phyloP scores from a whole-genome alignment of 1,140 invertebrate genomes.

The Coenobita brevimanus region DNA sequence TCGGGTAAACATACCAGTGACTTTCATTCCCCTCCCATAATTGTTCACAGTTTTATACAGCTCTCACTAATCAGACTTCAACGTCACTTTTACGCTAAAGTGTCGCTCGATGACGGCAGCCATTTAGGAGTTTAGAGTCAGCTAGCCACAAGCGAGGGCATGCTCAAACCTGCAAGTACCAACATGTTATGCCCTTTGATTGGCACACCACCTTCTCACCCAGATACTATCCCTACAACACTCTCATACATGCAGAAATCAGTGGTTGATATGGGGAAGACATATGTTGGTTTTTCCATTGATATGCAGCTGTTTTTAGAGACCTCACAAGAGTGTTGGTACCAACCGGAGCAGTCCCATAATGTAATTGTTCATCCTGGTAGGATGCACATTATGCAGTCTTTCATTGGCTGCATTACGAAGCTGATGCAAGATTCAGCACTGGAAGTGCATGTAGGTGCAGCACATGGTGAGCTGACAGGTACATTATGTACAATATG shows the following conservation, averaged over 20 bases:
- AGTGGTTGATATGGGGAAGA: not conserved
- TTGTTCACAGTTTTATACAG: no score
- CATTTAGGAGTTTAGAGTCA: no score
- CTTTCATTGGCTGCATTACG: not conserved
- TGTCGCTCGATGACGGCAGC: no score
- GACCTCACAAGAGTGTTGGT: not conserved
- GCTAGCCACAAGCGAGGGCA: not conserved
- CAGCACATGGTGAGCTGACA: not conserved
- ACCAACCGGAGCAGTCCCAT: not conserved
- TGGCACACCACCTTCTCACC: not conserved
- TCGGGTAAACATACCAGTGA: no score
- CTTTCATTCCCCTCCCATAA: no score
- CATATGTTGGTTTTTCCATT: not conserved
- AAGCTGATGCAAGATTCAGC: no score
- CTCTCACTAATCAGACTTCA: no score
- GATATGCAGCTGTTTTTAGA: not conserved
- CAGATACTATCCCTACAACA: not conserved
- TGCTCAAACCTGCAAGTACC: not conserved
- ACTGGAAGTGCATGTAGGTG: not conserved
- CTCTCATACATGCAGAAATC: not conserved
- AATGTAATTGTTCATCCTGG: no score
- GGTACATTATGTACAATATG: no score
- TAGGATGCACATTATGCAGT: not conserved
- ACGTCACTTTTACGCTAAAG: no score
- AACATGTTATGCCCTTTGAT: not conserved